Base-by-base conservation (phyloP, 1,140 invertebrate species). In the Bombyx mandarina region DNA sequence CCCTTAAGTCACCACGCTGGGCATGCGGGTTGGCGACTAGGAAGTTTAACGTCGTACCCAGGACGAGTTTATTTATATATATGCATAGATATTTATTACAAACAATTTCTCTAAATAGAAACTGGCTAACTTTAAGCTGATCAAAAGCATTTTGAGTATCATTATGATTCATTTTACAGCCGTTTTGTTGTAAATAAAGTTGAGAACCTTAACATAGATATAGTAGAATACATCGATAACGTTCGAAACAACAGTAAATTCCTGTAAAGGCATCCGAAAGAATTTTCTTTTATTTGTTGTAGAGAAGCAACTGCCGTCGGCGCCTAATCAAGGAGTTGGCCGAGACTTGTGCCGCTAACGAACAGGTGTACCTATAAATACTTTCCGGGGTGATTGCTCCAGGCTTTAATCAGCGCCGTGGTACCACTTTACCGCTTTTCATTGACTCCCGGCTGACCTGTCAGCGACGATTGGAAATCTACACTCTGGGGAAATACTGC, bases 351-450 rank as follows among this genome's bases (percentile, higher is more conserved):
- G 79, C 77, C 75, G 71, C 80, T 86, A 86, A 86, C 83, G 83
- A 86, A 86, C 83, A 86, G 80, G 82, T 86, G 82, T 79, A 84
- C 77, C 79, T 82, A 85, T 85, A 85, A 85, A 86, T 86, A 86
- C 77, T 85, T 84, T 82, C 80, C 79, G 77, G 67, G 76, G 80
- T 81, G 80, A 86, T 86, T 86, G 83, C 83, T 86, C 65, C 75
- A 79, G 81, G 81, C 80, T 85, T 86, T 86, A 86, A 86, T 86
- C 83, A 86, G 82, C 79, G 73, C 75, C 66, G 66, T 79, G 75
- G 79, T 75, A 79, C 79, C 79, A 86, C 78, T 86, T 83, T 82
- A 83, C 82, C 80, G 79, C 79, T 82, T 83, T 82, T 77, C 82
- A 84, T 82, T 82, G 80, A 81, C 79, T 81, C 79, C 67, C 80